Evolutionary conservation across 2,888 invertebrate species (phyloP).

Genomic region (Dolomedes plantarius): DNA sequence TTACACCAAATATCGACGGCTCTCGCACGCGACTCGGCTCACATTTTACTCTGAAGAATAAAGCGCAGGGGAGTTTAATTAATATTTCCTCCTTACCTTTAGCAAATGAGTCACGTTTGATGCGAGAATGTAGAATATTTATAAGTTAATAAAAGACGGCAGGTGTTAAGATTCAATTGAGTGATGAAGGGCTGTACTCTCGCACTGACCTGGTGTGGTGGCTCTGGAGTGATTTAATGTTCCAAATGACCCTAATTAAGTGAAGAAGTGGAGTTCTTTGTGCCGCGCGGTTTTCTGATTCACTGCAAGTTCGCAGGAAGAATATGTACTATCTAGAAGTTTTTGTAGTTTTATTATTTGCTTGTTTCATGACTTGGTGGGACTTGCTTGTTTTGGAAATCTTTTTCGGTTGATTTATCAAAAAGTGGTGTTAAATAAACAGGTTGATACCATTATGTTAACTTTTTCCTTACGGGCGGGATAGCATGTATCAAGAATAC

Average conservation of each 20-base stretch:
- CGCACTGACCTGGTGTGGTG: neutral
- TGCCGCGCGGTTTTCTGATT: neutral
- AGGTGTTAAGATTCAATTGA: neutral
- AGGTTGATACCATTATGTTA: too few relatives aligned
- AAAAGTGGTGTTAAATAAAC: too few relatives aligned
- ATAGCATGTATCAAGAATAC: too few relatives aligned
- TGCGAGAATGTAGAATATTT: neutral
- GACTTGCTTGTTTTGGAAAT: too few relatives aligned
- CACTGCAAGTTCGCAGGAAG: neutral
- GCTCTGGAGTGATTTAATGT: too few relatives aligned
- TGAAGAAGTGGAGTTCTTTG: neutral
- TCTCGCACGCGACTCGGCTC: neutral
- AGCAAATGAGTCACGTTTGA: neutral
- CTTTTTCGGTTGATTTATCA: too few relatives aligned
- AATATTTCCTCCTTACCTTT: neutral
- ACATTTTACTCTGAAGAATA: neutral
- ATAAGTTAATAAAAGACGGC: slow-evolving; percentile 2
- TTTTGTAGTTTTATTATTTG: too few relatives aligned
- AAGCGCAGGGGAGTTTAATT: neutral
- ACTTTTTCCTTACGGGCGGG: too few relatives aligned
- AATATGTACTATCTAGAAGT: too few relatives aligned
- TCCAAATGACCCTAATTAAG: neutral
- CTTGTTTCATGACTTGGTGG: too few relatives aligned
- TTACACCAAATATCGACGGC: neutral
- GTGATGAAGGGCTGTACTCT: neutral